phyloP scores from a whole-genome alignment of 2,797 vertebrate genomes.

The Bovichtus diacanthus region DNA sequence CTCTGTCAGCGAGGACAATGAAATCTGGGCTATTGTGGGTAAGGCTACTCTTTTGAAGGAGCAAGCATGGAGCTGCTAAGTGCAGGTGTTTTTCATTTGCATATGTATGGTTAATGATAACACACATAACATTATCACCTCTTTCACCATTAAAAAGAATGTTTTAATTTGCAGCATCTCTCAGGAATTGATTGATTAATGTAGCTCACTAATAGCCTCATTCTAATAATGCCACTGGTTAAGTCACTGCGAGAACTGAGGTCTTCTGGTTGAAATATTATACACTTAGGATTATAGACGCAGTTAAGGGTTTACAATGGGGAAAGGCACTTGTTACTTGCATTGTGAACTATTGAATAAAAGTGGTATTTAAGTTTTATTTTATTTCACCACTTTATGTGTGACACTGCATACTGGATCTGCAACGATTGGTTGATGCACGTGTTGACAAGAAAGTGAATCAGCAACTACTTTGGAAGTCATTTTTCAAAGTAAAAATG shows the following conservation, averaged over 20 bases:
- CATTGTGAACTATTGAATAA: neutral
- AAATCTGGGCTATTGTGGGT: constrained; percentile 71
- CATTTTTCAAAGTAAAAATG: neutral
- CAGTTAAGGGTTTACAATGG: neutral
- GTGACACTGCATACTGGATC: neutral
- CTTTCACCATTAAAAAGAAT: constrained; percentile 33
- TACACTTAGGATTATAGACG: neutral
- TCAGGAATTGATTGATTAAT: constrained; percentile 37
- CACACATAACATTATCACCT: constrained; percentile 49
- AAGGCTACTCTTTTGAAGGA: constrained; percentile 66
- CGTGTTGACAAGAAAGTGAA: neutral
- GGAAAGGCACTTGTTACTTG: neutral
- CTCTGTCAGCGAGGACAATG: constrained; percentile 72
- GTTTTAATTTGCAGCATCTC: constrained; percentile 37
- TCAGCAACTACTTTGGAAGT: neutral
- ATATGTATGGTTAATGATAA: constrained; percentile 67
- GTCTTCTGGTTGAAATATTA: constrained; percentile 19
- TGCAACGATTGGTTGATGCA: neutral
- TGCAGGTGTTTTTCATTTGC: constrained; percentile 68
- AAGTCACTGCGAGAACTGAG: constrained; percentile 11
- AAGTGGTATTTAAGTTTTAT: neutral
- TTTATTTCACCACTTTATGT: neutral
- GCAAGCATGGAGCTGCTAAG: constrained; percentile 46
- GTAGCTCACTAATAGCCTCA: constrained; percentile 27
- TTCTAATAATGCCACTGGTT: constrained; percentile 39